Evolutionary conservation across 2,113 vertebrate genomes (phyloP).

Genomic region (Jaculus jaculus): DNA sequence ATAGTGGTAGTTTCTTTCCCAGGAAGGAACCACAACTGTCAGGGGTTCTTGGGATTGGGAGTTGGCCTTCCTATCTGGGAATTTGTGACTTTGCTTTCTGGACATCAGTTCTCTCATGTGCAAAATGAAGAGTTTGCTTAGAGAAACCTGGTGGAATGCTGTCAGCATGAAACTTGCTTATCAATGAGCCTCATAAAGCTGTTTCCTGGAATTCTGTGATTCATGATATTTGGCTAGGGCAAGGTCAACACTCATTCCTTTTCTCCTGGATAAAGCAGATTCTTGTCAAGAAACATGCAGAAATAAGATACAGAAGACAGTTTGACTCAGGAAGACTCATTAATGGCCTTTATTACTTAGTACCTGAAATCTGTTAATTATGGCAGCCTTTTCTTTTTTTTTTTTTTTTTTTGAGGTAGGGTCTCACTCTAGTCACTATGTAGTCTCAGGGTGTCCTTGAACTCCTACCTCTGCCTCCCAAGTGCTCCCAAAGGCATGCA

Average conservation of each 20-base stretch:
- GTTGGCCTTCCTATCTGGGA: neutral
- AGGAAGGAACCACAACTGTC: too few relatives aligned
- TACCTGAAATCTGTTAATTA: neutral
- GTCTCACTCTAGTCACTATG: too few relatives aligned
- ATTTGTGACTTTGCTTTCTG: neutral
- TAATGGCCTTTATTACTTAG: constrained; percentile 22
- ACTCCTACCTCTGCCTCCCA: too few relatives aligned
- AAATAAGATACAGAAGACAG: neutral
- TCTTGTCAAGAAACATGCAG: constrained; percentile 38
- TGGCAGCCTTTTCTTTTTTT: neutral
- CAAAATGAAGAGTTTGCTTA: neutral
- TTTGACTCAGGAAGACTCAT: constrained; percentile 38
- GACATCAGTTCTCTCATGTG: neutral
- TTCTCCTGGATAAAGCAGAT: neutral
- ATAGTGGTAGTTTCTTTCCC: too few relatives aligned
- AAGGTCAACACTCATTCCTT: neutral
- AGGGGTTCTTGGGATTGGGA: too few relatives aligned
- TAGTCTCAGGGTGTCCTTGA: too few relatives aligned
- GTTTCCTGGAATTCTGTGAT: neutral
- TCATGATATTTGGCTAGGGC: neutral
- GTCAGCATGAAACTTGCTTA: neutral
- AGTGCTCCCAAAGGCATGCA: too few relatives aligned
- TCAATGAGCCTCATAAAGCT: neutral
- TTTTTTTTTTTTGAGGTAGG: neutral
- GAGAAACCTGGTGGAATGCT: neutral